Percentiles rank a stretch among this genome's conserved stretches.
Conservation (phyloP, 2,888 invertebrate genomes). For the Epirrhoe alternata region DNA sequence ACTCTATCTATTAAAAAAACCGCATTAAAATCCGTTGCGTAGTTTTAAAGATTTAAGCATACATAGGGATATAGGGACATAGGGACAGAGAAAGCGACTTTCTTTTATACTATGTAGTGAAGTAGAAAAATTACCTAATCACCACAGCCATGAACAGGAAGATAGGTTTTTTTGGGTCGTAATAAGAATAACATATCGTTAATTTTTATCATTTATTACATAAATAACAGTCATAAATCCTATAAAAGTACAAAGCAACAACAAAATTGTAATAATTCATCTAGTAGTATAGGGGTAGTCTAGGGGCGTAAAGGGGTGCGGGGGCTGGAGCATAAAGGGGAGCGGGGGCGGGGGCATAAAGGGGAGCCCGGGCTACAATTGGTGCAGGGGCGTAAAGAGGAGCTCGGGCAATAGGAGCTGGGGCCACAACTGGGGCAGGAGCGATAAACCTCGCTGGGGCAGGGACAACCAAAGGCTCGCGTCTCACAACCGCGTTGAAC, state of each 20-base stretch:
- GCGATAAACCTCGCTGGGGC: slow-evolving; percentile 61
- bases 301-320: slow-evolving; percentile 59
- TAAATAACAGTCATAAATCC: slow-evolving; percentile 76
- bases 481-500: slow-evolving; percentile 84
- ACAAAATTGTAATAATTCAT: slow-evolving; percentile 81
- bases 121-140: no score
- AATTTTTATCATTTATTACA: slow-evolving; percentile 63
- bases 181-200: slow-evolving; percentile 19
- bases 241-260: slow-evolving; percentile 62
- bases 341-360: slow-evolving; percentile 53
- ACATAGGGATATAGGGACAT: no score
- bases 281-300: slow-evolving; percentile 76
- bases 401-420: slow-evolving; percentile 56
- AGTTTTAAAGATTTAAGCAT: no score
- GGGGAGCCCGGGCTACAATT: slow-evolving; percentile 47
- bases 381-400: slow-evolving; percentile 53
- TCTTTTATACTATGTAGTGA: no score
- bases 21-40: no score
- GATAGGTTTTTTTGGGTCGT: background rate
- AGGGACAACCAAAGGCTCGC: slow-evolving; percentile 74
- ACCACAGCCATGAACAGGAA: background rate
- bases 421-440: slow-evolving; percentile 57
- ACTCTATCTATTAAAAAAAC: no score
- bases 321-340: slow-evolving; percentile 53
- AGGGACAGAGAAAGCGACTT: no score